These are phyloP conservation scores for Agonopterix alstromeriana DNA, from an alignment of 2,888 invertebrate genomes.

Conservation along the genomic window DNA sequence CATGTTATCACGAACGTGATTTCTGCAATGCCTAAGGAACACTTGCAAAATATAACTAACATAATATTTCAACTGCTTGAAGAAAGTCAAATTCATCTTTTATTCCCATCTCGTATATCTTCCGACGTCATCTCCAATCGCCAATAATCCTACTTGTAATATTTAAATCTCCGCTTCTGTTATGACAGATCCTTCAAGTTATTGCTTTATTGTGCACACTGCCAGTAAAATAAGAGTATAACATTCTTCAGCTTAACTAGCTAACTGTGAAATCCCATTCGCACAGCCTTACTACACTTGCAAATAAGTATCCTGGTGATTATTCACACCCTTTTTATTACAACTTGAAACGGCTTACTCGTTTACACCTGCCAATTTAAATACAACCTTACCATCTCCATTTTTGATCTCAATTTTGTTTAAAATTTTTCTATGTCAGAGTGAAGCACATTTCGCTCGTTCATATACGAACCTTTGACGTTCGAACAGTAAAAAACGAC, in stretches of 20 bases:
- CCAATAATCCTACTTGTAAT: conserved; percentile 29
- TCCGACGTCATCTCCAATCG: not conserved
- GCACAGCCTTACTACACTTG: conserved; percentile 34
- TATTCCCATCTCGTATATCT: not conserved
- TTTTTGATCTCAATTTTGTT: conserved; percentile 11
- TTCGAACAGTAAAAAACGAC: conserved; percentile 34
- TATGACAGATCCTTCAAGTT: conserved; percentile 29
- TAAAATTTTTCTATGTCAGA: conserved; percentile 9
- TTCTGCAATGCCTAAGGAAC: no score
- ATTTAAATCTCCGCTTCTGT: conserved; percentile 38
- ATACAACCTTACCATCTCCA: conserved; percentile 10
- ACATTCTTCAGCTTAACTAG: conserved; percentile 27
- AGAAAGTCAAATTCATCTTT: conserved; percentile 2
- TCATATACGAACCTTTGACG: conserved; percentile 37
- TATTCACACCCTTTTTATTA: conserved; percentile 35
- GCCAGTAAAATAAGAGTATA: conserved; percentile 14
- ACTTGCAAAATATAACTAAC: no score
- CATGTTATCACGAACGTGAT: no score
- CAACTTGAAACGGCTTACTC: conserved; percentile 12
- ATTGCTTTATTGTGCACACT: conserved; percentile 24
- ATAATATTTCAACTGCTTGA: conserved; percentile 7
- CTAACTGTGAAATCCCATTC: conserved; percentile 42
- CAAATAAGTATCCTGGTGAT: conserved; percentile 47
- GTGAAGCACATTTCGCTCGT: conserved; percentile 13
- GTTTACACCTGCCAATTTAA: conserved; percentile 5